Conservation (phyloP, 2,113 vertebrate genomes). For the Engystomops pustulosus region DNA sequence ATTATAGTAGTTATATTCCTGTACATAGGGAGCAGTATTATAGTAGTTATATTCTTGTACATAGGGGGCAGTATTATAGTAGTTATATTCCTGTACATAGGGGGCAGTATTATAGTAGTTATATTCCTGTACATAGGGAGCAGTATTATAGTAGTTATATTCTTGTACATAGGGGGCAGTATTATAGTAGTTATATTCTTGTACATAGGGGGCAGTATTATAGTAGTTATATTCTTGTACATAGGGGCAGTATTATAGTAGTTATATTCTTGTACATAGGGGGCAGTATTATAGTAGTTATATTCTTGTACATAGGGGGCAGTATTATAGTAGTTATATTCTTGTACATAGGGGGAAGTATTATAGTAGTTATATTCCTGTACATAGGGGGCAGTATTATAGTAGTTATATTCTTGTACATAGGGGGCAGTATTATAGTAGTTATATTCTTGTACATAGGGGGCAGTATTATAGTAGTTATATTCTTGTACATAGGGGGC, state of each 20-base stretch:
- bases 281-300: conserved; percentile 18
- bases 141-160: conserved; percentile 1
- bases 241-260: conserved; percentile 7
- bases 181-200: no score
- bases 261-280: conserved; percentile 10
- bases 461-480: conserved; percentile 12
- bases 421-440: conserved; percentile 10
- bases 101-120: conserved; percentile 3
- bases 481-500: background rate
- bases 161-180: background rate
- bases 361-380: conserved; percentile 8
- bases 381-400: conserved; percentile 5
- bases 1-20: conserved; percentile 9
- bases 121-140: background rate
- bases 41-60: conserved; percentile 13
- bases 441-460: conserved; percentile 4
- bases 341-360: background rate
- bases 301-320: background rate
- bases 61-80: background rate
- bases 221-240: conserved; percentile 8
- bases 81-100: conserved; percentile 4
- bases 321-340: conserved; percentile 27
- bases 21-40: conserved; percentile 2
- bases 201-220: conserved; percentile 1
- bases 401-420: conserved; percentile 10